A percentile compares a stretch with the other conserved stretches of the same genome.
Evolutionary conservation across 2,888 invertebrate genomes (phyloP).

Genomic region (Dryobota labecula): DNA sequence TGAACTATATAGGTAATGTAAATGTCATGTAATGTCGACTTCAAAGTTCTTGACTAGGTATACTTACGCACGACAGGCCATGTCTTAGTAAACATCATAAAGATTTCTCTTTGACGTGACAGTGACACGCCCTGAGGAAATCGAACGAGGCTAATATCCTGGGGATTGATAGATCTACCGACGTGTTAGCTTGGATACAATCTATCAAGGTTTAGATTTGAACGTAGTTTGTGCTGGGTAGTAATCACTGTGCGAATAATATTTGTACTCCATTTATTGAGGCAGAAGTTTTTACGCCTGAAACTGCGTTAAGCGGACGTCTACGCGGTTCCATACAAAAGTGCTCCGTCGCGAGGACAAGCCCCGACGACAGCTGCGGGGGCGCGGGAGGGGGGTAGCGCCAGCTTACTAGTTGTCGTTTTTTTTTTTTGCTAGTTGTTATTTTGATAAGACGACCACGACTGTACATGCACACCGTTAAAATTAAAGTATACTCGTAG

Average conservation of each 20-base stretch:
- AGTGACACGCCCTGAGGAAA: conserved; percentile 31
- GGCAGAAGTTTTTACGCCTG: too few relatives aligned
- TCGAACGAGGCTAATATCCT: conserved; percentile 30
- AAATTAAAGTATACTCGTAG: too few relatives aligned
- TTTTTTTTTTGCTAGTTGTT: too few relatives aligned
- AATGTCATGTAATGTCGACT: not conserved
- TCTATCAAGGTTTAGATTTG: not conserved
- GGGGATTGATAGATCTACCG: conserved; percentile 14
- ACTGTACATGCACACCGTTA: too few relatives aligned
- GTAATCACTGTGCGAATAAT: not conserved
- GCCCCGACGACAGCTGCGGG: too few relatives aligned
- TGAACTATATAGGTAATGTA: not conserved
- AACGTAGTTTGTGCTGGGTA: not conserved
- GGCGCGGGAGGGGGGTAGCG: too few relatives aligned
- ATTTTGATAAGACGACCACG: too few relatives aligned
- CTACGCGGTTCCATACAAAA: too few relatives aligned
- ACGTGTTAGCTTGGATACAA: not conserved
- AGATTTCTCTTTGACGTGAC: conserved; percentile 21
- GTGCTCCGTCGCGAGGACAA: too few relatives aligned
- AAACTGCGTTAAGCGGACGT: too few relatives aligned
- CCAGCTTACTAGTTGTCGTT: too few relatives aligned
- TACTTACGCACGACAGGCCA: not conserved
- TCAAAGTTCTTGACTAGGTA: not conserved
- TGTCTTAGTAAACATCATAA: not conserved
- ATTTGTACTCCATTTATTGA: not conserved